Evolutionary conservation across 2,797 vertebrate genomes (phyloP), one percentile per base, ranked within the genome.

Genomic region (Amniataba percoides): DNA sequence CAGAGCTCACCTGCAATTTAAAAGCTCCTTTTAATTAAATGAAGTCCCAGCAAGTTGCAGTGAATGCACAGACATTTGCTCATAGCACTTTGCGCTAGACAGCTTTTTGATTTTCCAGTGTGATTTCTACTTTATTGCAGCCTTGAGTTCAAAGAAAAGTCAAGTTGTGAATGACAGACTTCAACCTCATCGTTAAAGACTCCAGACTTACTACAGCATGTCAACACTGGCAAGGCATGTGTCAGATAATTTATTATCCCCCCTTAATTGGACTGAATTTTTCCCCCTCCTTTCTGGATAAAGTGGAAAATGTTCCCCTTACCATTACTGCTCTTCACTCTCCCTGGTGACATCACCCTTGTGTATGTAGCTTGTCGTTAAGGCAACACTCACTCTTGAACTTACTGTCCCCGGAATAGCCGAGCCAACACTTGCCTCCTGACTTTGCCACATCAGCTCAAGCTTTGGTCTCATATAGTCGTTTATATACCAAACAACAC

Each of bases 281-380:
- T 39, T 23, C 8, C 8, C 0, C 21, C 8, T 23, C 5, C 40
- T 51, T 42, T 57, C 42, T 49, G 52, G 21, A 74, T 71, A 10
- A 89, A 84, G 67, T 87, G 83, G 80, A 91, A 93, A 91, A 78
- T 83, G 59, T 85, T 81, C 31, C 59, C 70, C 77, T 82, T 40
- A 51, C 56, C 73, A 63, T 81, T 77, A 65, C 68, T 63, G 76
- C 63, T 56, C 59, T 62, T 84, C 56, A 19, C 42, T 74, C 60
- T 64, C 77, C 62, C 48, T 77, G 62, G 69, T 92, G 89, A 92
- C 67, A 85, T 92, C 90, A 90, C 43, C 66, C 14, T 31, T 92
- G 92, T 93, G 90, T 88, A 85, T 87, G 87, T 85, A 88, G 86
- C 80, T 73, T 78, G 91, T 93, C 40, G 88, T 94, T 91, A 91